Evolutionary conservation across 2,888 invertebrate genomes (phyloP).

Genomic region (Hypsopygia costalis): DNA sequence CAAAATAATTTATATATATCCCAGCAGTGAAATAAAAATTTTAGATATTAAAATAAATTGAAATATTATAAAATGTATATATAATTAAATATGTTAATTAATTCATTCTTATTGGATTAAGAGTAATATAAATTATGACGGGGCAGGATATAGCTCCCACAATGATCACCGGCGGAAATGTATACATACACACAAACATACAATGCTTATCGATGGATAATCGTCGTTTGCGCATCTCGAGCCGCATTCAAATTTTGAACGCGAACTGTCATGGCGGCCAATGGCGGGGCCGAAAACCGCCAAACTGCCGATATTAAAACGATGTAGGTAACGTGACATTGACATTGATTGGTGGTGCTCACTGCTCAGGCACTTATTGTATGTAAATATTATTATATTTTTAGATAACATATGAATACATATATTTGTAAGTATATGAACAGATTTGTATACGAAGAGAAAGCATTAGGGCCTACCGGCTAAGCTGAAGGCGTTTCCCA

Average conservation of each 20-base stretch:
- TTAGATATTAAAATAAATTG: too few species aligned
- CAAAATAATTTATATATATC: too few species aligned
- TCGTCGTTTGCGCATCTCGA: constrained; percentile 72
- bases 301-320: constrained; percentile 41
- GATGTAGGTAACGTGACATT: constrained; percentile 48
- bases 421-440: too few species aligned
- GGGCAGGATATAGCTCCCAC: constrained; percentile 43
- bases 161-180: constrained; percentile 45
- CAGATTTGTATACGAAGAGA: constrained; percentile 6
- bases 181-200: constrained; percentile 51
- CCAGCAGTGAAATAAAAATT: too few species aligned
- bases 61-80: too few species aligned
- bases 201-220: constrained; percentile 65
- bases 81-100: constrained; percentile 20
- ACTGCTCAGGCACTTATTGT: constrained; percentile 33
- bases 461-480: too few species aligned
- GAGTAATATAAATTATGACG: constrained; percentile 24
- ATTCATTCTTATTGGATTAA: constrained; percentile 17
- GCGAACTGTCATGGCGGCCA: constrained; percentile 65
- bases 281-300: constrained; percentile 49
- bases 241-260: constrained; percentile 74
- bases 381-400: constrained; percentile 17
- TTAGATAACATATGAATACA: too few species aligned
- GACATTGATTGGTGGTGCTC: constrained; percentile 59
- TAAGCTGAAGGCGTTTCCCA: too few species aligned